A percentile compares a stretch with the other conserved stretches of the same genome.
These are phyloP conservation scores for Glareola pratincola DNA, from an alignment of 2,113 vertebrate genomes.

Conservation along the genomic window DNA sequence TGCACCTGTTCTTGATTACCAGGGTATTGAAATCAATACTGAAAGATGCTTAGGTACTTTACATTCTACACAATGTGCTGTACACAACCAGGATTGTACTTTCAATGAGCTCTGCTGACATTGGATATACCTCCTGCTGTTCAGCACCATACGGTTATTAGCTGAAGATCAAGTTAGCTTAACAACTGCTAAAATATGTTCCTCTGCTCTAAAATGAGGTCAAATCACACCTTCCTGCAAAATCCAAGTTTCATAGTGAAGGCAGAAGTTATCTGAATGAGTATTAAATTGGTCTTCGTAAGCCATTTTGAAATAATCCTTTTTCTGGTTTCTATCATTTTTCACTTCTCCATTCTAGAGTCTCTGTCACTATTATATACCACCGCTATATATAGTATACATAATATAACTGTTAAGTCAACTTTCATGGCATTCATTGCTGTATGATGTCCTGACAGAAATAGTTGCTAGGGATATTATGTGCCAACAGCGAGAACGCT, in stretches of 20 bases:
- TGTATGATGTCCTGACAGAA: neutral
- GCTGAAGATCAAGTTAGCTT: neutral
- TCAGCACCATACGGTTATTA: neutral
- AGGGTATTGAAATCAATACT: conserved; percentile 50
- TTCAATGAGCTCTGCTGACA: neutral
- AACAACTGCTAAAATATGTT: neutral
- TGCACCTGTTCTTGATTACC: conserved; percentile 69
- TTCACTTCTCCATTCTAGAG: neutral
- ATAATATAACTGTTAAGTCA: neutral
- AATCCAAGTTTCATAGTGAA: neutral
- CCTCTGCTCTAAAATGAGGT: neutral
- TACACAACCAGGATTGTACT: neutral
- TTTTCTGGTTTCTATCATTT: neutral
- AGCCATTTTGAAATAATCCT: neutral
- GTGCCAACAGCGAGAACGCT: neutral
- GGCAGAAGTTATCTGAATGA: neutral
- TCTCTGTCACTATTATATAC: neutral
- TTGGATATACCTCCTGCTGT: neutral
- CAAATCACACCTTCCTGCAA: neutral
- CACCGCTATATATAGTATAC: neutral
- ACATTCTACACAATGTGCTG: neutral
- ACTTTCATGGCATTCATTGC: neutral
- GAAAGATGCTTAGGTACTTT: conserved; percentile 45
- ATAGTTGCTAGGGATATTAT: neutral
- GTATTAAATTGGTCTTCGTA: neutral